Percentiles rank a stretch among this genome's conserved stretches.
Evolutionary conservation across 92 coral and sea anemone genomes (phyloP).

Genomic region (Porites evermanni): DNA sequence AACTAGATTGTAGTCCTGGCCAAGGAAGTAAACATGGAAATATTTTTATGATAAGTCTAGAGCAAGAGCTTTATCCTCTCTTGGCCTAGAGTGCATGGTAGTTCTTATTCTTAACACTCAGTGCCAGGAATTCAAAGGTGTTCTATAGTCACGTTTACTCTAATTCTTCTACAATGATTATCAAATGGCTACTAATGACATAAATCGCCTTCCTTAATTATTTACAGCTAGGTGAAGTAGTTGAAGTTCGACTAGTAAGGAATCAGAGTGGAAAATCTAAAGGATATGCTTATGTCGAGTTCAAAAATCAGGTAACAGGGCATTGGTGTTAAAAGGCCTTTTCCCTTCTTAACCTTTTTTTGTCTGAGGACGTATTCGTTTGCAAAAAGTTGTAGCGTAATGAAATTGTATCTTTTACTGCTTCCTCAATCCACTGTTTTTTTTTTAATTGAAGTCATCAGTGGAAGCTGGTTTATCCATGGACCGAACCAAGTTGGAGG

Average conservation of each 20-base stretch:
- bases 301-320: conserved; percentile 83
- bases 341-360: not conserved
- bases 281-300: conserved; percentile 94
- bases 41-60: too few relatives aligned
- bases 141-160: too few relatives aligned
- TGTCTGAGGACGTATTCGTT: not conserved
- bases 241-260: conserved; percentile 86
- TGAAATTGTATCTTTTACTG: not conserved
- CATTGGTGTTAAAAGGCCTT: not conserved
- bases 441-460: conserved; percentile 67
- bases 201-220: not conserved
- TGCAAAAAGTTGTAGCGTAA: not conserved
- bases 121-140: too few relatives aligned
- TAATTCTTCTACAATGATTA: not conserved
- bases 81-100: too few relatives aligned
- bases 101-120: too few relatives aligned
- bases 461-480: conserved; percentile 90
- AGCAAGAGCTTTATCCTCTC: too few relatives aligned
- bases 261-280: conserved; percentile 88
- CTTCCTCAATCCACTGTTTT: not conserved
- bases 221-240: conserved; percentile 85
- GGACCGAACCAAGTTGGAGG: conserved; percentile 91
- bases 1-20: too few relatives aligned
- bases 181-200: not conserved
- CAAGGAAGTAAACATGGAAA: too few relatives aligned